Conservation (phyloP, 1,140 invertebrate species). For the Cyphomyrmex costatus region DNA sequence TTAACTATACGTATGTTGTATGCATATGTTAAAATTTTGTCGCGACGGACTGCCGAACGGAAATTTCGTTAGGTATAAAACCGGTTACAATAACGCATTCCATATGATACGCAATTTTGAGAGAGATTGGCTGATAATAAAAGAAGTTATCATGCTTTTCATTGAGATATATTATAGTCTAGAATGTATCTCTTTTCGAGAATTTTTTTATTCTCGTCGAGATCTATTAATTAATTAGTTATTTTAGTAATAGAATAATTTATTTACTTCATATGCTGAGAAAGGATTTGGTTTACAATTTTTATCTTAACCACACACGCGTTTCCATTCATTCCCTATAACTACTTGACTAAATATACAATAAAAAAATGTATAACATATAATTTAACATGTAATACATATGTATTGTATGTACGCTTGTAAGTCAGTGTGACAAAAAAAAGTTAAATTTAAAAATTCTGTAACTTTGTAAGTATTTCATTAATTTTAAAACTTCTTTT, state of each 20-base stretch:
- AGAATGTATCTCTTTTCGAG: not conserved
- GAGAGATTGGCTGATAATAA: not conserved
- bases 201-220: not conserved
- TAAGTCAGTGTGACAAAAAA: no score
- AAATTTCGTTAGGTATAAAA: conserved; percentile 3
- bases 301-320: no score
- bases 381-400: no score
- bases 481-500: no score
- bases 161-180: not conserved
- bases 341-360: no score
- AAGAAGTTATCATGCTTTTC: not conserved
- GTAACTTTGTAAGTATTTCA: no score
- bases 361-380: no score
- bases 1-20: conserved; percentile 32
- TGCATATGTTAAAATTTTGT: conserved; percentile 35
- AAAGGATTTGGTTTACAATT: no score
- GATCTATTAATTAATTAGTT: not conserved
- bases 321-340: no score
- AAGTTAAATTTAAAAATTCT: no score
- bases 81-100: not conserved
- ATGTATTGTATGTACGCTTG: no score
- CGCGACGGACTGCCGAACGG: not conserved
- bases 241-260: not conserved
- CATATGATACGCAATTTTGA: not conserved
- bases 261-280: no score